A percentile compares a stretch with the other conserved stretches of the same genome.
These are phyloP conservation scores for Odobenus rosmarus DNA, from an alignment of 2,113 vertebrate species.

Conservation along the genomic window DNA sequence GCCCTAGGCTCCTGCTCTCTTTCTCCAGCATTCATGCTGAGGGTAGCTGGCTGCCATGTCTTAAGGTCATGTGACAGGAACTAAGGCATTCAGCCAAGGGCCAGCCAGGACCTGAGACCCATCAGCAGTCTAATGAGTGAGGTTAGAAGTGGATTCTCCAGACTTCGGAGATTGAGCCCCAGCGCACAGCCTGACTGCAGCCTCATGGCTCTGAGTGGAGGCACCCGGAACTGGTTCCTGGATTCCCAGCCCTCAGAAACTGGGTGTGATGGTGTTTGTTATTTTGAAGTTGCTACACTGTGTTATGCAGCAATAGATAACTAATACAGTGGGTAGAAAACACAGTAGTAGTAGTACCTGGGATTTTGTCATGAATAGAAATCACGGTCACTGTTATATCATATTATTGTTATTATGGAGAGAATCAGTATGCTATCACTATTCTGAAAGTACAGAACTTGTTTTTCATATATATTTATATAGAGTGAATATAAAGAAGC, in stretches of 20 bases:
- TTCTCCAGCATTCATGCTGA: not conserved
- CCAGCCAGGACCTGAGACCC: not conserved
- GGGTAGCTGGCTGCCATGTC: not conserved
- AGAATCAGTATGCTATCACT: not conserved
- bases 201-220: not conserved
- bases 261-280: not conserved
- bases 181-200: not conserved
- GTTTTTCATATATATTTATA: not conserved
- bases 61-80: not conserved
- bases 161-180: not conserved
- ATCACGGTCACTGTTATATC: conserved; percentile 16
- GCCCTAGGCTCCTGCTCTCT: not conserved
- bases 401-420: not conserved
- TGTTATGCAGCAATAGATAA: not conserved
- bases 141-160: not conserved
- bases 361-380: not conserved
- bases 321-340: not conserved
- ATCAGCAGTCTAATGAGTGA: not conserved
- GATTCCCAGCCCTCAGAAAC: not conserved
- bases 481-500: not conserved
- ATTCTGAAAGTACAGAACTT: not conserved
- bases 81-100: not conserved
- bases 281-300: not conserved
- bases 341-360: not conserved
- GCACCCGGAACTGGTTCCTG: not conserved